Base-by-base conservation (phyloP, 1,140 invertebrate species). In the Trichonephila clavata region DNA sequence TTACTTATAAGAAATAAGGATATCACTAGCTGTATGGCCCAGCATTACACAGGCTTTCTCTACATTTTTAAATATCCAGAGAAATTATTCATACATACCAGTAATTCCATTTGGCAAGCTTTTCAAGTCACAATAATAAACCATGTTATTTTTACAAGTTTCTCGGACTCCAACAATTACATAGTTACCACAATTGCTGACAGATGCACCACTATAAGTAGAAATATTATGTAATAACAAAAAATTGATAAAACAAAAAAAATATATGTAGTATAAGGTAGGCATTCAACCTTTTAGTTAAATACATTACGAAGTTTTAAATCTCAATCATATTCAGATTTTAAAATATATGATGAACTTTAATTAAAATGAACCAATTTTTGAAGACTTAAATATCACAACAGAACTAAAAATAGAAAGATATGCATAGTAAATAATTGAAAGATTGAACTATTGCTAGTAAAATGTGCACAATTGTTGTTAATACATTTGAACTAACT, bases 161-260 rank as follows among this genome's bases (percentile, higher is more conserved):
- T 98, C 97, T 92, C 97, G 96, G 68, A 98, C 97, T 20, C 96
- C 97, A 94, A 99, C 95, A 39, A 99, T 96, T 65, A 99, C 96
- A 96, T 98, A 99, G n/a, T 97, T 96, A 14, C 98, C 98, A 96
- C 98, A 99, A 95, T 99, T 97, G 59, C 97, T 98, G n/a, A 99
- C 98, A 95, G 77, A 93, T 14, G 27, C 68, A 81, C 83, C 68
- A 89, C 91, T 94, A 89, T 81, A 88, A 60, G 32, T 20, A 65
- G 32, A 39, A 39, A 39, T 39, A 86, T 10, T 43, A 94, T 61
- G 59, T 43, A 61, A 32, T 4, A 16, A 63, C 6, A 61, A 18
- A 59, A 61, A 27, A 86, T 6, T 21, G 60, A 18, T 20, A 61
- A 39, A 77, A 16, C 18, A 27, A 18, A 77, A 6, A 18, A 14